Percentiles rank a stretch among this genome's conserved stretches.
Conservation (phyloP, 2,113 vertebrate species). For the Todiramphus chloris region DNA sequence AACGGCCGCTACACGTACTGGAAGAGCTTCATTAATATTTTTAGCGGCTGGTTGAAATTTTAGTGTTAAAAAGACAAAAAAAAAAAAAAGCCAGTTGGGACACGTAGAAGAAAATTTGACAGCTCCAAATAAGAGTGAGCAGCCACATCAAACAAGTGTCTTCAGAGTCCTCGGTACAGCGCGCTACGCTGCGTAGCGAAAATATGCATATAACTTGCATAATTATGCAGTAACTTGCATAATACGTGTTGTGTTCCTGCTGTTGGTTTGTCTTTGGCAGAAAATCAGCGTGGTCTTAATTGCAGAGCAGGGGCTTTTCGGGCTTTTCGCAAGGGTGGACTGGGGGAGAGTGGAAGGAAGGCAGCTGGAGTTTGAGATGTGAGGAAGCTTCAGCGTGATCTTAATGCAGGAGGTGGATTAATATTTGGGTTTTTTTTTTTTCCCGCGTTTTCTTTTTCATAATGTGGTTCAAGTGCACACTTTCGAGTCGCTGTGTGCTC, state of each 20-base stretch:
- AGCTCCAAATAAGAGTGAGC: not conserved
- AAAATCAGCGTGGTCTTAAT: not conserved
- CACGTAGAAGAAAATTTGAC: not conserved
- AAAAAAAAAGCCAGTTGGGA: not conserved
- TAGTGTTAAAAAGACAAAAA: not conserved
- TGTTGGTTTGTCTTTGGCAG: slow-evolving; percentile 7
- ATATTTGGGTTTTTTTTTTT: not conserved
- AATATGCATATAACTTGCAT: slow-evolving; percentile 67
- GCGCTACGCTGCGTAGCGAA: not conserved
- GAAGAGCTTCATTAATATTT: not conserved
- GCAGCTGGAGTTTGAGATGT: not conserved
- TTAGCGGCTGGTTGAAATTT: not conserved
- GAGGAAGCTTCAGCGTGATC: not conserved
- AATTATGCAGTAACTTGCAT: slow-evolving; percentile 70
- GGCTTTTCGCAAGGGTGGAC: not conserved
- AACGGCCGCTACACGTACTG: not conserved
- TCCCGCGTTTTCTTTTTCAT: not conserved
- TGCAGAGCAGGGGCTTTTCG: not conserved
- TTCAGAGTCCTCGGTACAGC: not conserved
- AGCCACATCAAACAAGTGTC: slow-evolving; percentile 61
- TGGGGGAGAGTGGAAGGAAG: not conserved
- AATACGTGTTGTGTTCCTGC: slow-evolving; percentile 54
- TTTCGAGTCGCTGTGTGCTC: not conserved
- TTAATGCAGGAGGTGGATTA: not conserved
- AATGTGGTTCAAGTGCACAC: not conserved